A percentile compares a stretch with the other conserved stretches of the same genome.
Conservation (phyloP, 92 coral and sea anemone species). For the Phenganax subtilis region DNA sequence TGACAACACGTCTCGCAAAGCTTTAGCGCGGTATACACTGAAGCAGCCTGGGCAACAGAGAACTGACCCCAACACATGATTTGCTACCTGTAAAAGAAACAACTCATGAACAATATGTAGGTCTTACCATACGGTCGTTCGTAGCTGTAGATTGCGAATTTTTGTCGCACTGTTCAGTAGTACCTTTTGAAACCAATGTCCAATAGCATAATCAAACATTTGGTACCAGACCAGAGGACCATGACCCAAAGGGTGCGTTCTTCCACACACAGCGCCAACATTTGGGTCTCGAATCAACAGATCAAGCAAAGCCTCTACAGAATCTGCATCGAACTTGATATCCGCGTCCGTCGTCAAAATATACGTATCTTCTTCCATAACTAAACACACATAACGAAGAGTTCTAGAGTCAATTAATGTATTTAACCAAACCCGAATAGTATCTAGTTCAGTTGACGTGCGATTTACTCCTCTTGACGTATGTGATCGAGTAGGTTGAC, state of each 20-base stretch:
- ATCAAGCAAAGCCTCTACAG: conserved; percentile 90
- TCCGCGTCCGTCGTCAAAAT: conserved; percentile 97
- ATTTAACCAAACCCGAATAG: background rate
- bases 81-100: conserved; percentile 63
- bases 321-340: conserved; percentile 77
- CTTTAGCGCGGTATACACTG: conserved; percentile 87
- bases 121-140: no score
- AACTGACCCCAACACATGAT: conserved; percentile 94
- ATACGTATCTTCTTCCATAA: conserved; percentile 81
- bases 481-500: no score
- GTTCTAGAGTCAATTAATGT: background rate
- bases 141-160: no score
- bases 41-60: conserved; percentile 98
- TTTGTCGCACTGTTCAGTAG: background rate
- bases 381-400: conserved; percentile 37
- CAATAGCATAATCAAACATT: conserved; percentile 93
- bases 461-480: no score
- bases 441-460: background rate
- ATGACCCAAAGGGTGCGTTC: conserved; percentile 87
- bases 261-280: conserved; percentile 91
- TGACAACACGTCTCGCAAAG: conserved; percentile 83
- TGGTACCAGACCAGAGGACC: conserved; percentile 98
- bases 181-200: conserved; percentile 99
- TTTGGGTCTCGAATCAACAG: conserved; percentile 71
- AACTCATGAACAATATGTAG: background rate